These are phyloP conservation scores for Triops cancriformis DNA, from an alignment of 1,140 invertebrate genomes.

Conservation along the genomic window DNA sequence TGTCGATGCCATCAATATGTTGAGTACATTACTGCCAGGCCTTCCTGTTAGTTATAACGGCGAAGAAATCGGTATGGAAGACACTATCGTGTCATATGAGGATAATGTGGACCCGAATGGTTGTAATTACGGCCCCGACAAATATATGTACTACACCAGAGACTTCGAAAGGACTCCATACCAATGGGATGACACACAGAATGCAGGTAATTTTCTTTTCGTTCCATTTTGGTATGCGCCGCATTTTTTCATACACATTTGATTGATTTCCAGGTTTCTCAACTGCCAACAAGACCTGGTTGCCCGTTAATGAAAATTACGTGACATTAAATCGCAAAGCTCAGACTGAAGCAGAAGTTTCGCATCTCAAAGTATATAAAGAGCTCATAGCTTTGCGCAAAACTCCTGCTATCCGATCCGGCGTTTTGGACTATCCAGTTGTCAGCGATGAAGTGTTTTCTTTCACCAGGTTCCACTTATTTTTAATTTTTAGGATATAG, in stretches of 20 bases:
- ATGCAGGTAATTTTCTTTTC: conserved; percentile 39
- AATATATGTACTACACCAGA: conserved; percentile 43
- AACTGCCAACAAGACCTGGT: conserved; percentile 51
- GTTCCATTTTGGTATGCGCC: not conserved
- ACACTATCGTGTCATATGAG: conserved; percentile 49
- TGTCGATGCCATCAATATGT: conserved; percentile 55
- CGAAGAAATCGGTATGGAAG: conserved; percentile 70
- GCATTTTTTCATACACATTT: conserved; percentile 30
- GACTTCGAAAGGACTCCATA: conserved; percentile 63
- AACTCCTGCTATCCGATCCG: conserved; percentile 49
- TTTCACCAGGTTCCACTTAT: conserved; percentile 24
- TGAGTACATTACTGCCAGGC: conserved; percentile 59
- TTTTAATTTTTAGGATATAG: not conserved
- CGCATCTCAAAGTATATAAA: conserved; percentile 34
- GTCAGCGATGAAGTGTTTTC: conserved; percentile 41
- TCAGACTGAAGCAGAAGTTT: conserved; percentile 38
- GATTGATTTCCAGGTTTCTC: conserved; percentile 49
- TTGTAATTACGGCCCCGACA: conserved; percentile 43
- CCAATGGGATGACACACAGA: conserved; percentile 54
- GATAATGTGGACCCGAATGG: conserved; percentile 43
- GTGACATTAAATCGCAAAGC: conserved; percentile 43
- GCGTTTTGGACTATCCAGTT: conserved; percentile 41
- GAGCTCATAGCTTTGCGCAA: conserved; percentile 40
- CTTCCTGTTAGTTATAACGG: conserved; percentile 67
- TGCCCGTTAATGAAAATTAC: conserved; percentile 53